A percentile compares a stretch with the other conserved stretches of the same genome.
Evolutionary conservation across 92 coral and sea anemone species (phyloP).

Genomic region (Porites evermanni): DNA sequence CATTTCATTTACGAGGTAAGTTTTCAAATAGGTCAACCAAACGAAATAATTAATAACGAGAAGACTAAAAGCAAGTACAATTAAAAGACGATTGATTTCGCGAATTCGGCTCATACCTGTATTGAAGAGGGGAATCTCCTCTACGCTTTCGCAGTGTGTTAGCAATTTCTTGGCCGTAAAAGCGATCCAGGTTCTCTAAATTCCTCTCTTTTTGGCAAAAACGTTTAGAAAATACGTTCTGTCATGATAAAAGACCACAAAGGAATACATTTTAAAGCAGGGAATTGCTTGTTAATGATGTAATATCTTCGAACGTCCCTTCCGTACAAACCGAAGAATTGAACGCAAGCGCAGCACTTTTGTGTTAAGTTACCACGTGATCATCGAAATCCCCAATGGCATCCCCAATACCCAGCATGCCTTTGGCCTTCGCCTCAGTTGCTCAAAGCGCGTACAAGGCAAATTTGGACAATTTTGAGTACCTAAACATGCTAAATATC

Average conservation of each 20-base stretch:
- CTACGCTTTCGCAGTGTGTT: slow-evolving; percentile 9
- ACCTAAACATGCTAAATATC: too few species aligned
- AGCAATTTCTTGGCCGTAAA: not conserved
- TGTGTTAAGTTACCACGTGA: slow-evolving; percentile 46
- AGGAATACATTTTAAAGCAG: not conserved
- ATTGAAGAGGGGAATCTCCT: slow-evolving; percentile 69
- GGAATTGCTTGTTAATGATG: slow-evolving; percentile 36
- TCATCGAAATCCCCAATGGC: slow-evolving; percentile 55
- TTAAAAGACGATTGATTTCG: not conserved
- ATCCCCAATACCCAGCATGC: slow-evolving; percentile 82
- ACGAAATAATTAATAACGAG: not conserved
- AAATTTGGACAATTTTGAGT: too few species aligned
- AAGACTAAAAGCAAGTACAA: not conserved
- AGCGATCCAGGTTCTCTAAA: not conserved
- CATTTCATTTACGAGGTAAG: not conserved
- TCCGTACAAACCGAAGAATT: not conserved
- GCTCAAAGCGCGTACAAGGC: too few species aligned
- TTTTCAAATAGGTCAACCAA: not conserved
- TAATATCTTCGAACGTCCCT: not conserved
- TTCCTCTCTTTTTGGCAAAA: not conserved
- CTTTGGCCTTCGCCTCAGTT: slow-evolving; percentile 5
- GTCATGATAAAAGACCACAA: not conserved
- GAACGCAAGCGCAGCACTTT: slow-evolving; percentile 24
- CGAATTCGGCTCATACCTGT: slow-evolving; percentile 36
- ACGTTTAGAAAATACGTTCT: not conserved